Conservation (phyloP, 2,888 invertebrate species). For the Cephus runcator region DNA sequence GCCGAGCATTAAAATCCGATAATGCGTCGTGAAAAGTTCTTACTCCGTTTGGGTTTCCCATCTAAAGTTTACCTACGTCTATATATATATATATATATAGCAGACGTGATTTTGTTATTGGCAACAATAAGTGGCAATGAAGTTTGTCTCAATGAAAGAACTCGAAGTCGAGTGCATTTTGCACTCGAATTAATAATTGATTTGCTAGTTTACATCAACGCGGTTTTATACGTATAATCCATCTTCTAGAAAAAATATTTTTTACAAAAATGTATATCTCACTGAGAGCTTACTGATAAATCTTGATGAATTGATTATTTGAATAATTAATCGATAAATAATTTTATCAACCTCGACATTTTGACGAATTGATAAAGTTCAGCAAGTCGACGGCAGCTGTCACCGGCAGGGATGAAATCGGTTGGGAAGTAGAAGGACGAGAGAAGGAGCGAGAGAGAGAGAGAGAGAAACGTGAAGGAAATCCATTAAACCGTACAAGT, state of each 20-base stretch:
- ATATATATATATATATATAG: too few relatives aligned
- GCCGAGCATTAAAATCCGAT: constrained; percentile 33
- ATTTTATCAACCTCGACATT: background rate
- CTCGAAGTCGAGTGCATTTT: too few relatives aligned
- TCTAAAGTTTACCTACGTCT: background rate
- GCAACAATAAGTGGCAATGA: too few relatives aligned
- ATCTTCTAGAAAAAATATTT: background rate
- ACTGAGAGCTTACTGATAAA: background rate
- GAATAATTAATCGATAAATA: background rate
- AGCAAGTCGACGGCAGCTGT: constrained; percentile 35
- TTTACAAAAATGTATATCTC: background rate
- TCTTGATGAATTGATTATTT: background rate
- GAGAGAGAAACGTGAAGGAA: constrained; percentile 3
- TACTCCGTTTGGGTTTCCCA: background rate
- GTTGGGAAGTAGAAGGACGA: constrained; percentile 4
- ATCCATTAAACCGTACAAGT: background rate
- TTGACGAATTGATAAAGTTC: constrained; percentile 28
- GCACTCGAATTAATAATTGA: too few relatives aligned
- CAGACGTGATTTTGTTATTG: too few relatives aligned
- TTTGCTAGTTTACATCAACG: too few relatives aligned
- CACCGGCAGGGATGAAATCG: constrained; percentile 34
- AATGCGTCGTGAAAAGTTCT: constrained; percentile 18
- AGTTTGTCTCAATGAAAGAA: too few relatives aligned
- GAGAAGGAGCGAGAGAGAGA: constrained; percentile 7
- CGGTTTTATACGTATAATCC: too few relatives aligned